These are phyloP conservation scores for Notarius quadriscutis DNA, from an alignment of 2,113 vertebrate species.

Conservation along the genomic window DNA sequence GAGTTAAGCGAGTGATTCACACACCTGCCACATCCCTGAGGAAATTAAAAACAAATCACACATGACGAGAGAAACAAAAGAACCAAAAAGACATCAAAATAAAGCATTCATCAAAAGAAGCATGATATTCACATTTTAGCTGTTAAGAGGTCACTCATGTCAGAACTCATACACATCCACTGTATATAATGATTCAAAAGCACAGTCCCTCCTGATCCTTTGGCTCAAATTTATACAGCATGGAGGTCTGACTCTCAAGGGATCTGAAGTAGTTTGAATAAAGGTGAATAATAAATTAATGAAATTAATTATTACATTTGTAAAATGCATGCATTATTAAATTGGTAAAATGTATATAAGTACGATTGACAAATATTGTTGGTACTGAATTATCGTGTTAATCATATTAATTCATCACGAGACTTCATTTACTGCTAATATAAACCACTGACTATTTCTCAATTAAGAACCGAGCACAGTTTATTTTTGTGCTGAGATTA, in stretches of 20 bases:
- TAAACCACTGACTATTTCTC: neutral
- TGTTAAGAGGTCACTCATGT: neutral
- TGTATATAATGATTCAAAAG: neutral
- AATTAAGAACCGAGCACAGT: neutral
- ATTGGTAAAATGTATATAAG: neutral
- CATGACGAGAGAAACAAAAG: constrained; percentile 59
- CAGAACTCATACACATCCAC: neutral
- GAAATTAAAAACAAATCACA: constrained; percentile 68
- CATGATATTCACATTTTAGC: neutral
- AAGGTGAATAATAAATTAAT: neutral
- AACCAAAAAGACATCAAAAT: constrained; percentile 58
- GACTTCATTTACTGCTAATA: neutral
- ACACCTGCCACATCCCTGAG: constrained; percentile 55
- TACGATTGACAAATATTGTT: neutral
- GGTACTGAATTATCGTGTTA: neutral
- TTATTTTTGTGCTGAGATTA: neutral
- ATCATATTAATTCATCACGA: neutral
- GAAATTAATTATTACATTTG: neutral
- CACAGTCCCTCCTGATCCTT: neutral
- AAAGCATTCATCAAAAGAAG: constrained; percentile 51
- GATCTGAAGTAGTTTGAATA: neutral
- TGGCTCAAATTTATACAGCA: neutral
- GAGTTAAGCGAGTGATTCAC: constrained; percentile 59
- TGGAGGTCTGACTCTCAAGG: neutral
- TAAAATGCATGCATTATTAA: neutral